phyloP scores from a whole-genome alignment of 30 jellyfish, hydroid and myxozoan genomes.

The Hydractinia symbiolongicarpus region DNA sequence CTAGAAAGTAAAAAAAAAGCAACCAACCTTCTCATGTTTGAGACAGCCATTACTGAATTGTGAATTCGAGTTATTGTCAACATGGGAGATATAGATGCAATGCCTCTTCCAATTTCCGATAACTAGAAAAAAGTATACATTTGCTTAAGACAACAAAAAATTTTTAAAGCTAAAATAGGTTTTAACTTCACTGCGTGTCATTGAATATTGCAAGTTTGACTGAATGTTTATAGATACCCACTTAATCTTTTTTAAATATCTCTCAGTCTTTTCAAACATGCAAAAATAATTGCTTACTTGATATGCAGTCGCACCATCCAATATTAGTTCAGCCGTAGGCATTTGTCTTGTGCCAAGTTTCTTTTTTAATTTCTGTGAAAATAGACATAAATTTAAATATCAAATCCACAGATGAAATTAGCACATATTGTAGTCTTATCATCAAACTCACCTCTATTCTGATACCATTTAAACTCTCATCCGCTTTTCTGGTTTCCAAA shows the following conservation, averaged over 20 bases:
- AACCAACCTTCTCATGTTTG: conserved; percentile 63
- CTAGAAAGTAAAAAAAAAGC: background rate
- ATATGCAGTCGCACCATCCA: conserved; percentile 64
- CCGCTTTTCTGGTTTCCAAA: conserved; percentile 49
- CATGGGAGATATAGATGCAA: conserved; percentile 70
- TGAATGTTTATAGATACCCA: too few relatives aligned
- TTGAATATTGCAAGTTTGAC: too few relatives aligned
- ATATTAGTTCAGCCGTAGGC: conserved; percentile 77
- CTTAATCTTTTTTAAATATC: too few relatives aligned
- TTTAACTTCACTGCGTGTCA: too few relatives aligned
- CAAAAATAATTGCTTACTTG: background rate
- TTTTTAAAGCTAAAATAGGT: too few relatives aligned
- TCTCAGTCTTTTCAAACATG: too few relatives aligned
- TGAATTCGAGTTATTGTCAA: conserved; percentile 73
- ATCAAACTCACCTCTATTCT: conserved; percentile 48
- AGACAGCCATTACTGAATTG: conserved; percentile 51
- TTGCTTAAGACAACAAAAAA: too few relatives aligned
- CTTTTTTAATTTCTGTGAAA: conserved; percentile 41
- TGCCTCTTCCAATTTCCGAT: conserved; percentile 74
- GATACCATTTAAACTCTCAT: conserved; percentile 48
- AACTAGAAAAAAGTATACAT: conserved; percentile 1
- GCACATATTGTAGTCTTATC: background rate
- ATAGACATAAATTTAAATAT: background rate
- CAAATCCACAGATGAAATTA: background rate
- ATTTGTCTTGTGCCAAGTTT: conserved; percentile 85